Evolutionary conservation across 2,888 invertebrate genomes (phyloP), one percentile per base, ranked within the genome.

Genomic region (Lamellibrachia satsuma): DNA sequence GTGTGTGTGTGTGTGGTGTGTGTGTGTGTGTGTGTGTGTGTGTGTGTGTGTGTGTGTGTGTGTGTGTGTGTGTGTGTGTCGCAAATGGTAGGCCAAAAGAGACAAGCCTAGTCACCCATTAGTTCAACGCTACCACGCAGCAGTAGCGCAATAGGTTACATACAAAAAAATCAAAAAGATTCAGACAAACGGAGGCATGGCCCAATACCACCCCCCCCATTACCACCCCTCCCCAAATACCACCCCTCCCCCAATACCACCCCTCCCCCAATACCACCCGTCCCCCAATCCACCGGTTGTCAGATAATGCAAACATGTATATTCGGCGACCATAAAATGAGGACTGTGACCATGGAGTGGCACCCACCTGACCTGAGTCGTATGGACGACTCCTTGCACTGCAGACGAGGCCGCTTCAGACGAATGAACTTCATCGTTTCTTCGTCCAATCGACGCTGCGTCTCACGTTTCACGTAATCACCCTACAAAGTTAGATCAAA

Each of bases 401-500:
- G 96, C 90, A 96, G 93, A 52, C 95, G 93, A 9, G 96, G 96
- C 57, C 95, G 93, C 92, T 96, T 95, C 93, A 96, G 95, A 39
- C 96, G 95, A 51, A 96, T 96, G 93, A 96, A 96, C 90, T 94
- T 93, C 90, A 96, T 93, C 8, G 96, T 96, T 92, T 96, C 96
- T 92, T 96, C 96, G 90, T 96, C 96, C 91, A 96, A 94, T 92
- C 95, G 95, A 2, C 95, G 93, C 93, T 95, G 95, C 2, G 95
- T 94, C 90, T 94, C 94, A 55, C 95, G 94, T 92, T 96, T 95
- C 22, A 95, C 93, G 52, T 95, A 93, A 15, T 96, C 96, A 39
- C 96, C 96, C 96, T 96, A 22, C 75, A 75, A 75, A 3, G 7
- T 8, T 39, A 39, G 39, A 1, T 39, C 39, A n/a, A 2, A 57